Evolutionary conservation across 2,797 vertebrate genomes (phyloP).

Genomic region (Myotis vivesi): DNA sequence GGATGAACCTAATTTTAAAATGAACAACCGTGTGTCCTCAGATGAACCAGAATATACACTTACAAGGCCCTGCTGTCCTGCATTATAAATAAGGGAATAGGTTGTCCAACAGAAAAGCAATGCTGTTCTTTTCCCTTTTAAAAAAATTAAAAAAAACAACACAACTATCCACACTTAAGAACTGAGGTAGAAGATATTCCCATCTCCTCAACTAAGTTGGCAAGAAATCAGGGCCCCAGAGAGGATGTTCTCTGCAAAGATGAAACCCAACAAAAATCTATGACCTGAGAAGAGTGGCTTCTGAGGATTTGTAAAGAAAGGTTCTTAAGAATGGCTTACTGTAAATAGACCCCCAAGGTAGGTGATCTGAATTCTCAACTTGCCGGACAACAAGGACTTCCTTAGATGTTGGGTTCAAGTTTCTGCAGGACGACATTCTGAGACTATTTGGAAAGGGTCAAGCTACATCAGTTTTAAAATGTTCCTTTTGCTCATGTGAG

Average conservation of each 20-base stretch:
- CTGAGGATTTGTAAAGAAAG: not conserved
- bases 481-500: not conserved
- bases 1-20: slow-evolving; percentile 80
- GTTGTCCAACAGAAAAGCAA: slow-evolving; percentile 58
- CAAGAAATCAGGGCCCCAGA: slow-evolving; percentile 11
- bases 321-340: not conserved
- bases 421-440: not conserved
- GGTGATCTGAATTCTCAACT: not conserved
- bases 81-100: slow-evolving; percentile 75
- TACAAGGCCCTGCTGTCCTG: slow-evolving; percentile 70
- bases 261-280: not conserved
- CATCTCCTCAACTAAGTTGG: not conserved
- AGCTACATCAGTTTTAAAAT: not conserved
- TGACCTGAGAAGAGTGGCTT: not conserved
- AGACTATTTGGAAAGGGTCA: not conserved
- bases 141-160: not conserved
- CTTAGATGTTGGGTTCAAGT: not conserved
- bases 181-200: slow-evolving; percentile 45
- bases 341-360: not conserved
- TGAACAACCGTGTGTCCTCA: slow-evolving; percentile 68
- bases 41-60: slow-evolving; percentile 75
- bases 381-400: not conserved
- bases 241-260: not conserved
- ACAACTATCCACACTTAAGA: not conserved
- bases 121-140: slow-evolving; percentile 47